Base-by-base conservation (phyloP, 2,888 invertebrate genomes). In the Oithona nana region DNA sequence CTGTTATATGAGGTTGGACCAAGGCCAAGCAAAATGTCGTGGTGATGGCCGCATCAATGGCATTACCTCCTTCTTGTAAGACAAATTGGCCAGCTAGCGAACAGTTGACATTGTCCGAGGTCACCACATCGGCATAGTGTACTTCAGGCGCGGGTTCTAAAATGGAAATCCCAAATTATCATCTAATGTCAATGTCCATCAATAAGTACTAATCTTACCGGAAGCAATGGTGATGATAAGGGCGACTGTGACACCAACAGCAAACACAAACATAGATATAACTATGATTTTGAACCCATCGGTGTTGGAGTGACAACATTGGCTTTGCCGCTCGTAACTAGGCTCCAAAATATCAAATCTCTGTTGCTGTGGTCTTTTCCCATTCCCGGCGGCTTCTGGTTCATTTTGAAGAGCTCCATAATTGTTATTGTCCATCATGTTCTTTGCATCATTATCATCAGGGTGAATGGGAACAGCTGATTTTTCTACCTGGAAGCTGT, bases 21-120 rank as follows among this genome's bases (percentile, higher is more conserved):
- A 86, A 81, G 55, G 83, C 79, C 66, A 84, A 77, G 72, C 88
- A 88, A 64, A 88, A 77, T 55, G 83, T 79, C 59, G 83, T 78
- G 39, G 83, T 82, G 62, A 83, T 78, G 48, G 83, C 82, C 62
- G 86, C 86, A 76, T 88, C 87, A 0, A 84, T 76, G 24, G 86
- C 83, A 74, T 78, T 81, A 20, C 86, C 85, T 57, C 82, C 82
- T 68, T 77, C 75, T 71, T 81, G 79, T 67, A 87, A 75, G 68
- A 81, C 76, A 67, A 76, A 75, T 22, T 81, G 79, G 57, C 86
- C 86, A 63, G 83, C 79, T 68, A 78, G 75, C 26, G 85, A 83
- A 75, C 87, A 87, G 69, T 79, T 77, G 3, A 28, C 4, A 50
- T 49, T 26, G 22, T 59, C 59, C 49, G 59, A 39, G 3, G 29